Conservation (phyloP, 2,113 vertebrate genomes). For the Tetrao urogallus region DNA sequence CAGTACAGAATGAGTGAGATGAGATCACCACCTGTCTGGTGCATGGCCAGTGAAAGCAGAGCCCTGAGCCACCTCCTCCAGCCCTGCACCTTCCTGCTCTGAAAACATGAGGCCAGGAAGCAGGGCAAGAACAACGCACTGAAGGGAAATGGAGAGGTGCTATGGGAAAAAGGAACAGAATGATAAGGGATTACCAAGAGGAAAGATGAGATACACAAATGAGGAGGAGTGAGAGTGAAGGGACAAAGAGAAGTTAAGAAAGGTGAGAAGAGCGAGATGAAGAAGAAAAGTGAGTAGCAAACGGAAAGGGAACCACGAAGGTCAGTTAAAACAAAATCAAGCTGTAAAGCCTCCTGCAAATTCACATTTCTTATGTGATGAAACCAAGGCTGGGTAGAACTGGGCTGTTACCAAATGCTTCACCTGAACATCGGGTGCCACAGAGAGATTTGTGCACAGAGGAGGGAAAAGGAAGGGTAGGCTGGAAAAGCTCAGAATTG, state of each 20-base stretch:
- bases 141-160: neutral
- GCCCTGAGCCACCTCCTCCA: neutral
- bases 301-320: neutral
- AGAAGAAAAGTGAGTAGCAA: neutral
- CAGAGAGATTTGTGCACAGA: neutral
- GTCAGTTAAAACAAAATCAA: neutral
- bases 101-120: rapidly evolving
- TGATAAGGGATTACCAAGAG: neutral
- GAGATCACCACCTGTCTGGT: neutral
- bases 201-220: neutral
- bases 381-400: neutral
- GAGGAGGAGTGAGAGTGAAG: neutral
- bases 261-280: neutral
- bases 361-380: neutral
- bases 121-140: rapidly evolving
- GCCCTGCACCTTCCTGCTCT: too few relatives aligned
- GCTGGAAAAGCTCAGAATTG: neutral
- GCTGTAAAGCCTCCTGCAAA: neutral
- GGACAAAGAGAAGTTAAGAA: neutral
- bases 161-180: neutral
- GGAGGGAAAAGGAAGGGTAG: neutral
- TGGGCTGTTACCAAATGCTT: neutral
- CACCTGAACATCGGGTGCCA: rapidly evolving
- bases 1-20: neutral
- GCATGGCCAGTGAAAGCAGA: too few relatives aligned